A percentile compares a stretch with the other conserved stretches of the same genome.
Conservation (phyloP, 1,140 invertebrate species). For the Cherax quadricarinatus region DNA sequence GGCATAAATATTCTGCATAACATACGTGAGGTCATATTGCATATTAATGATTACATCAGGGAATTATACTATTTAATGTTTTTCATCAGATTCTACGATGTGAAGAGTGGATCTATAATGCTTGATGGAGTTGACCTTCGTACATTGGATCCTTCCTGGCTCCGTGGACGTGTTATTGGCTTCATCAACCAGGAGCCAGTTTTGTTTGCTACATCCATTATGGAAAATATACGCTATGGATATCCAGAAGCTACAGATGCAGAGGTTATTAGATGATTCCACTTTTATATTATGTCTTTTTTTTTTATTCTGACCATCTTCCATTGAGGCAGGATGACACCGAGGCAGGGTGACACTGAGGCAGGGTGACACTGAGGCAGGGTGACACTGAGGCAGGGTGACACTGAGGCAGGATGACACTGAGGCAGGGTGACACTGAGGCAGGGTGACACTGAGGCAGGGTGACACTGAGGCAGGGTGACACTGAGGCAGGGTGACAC, state of each 20-base stretch:
- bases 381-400: too few relatives aligned
- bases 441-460: too few relatives aligned
- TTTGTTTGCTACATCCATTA: slow-evolving; percentile 92
- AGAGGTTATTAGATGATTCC: slow-evolving; percentile 78
- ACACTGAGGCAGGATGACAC: too few relatives aligned
- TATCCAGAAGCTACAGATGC: slow-evolving; percentile 80
- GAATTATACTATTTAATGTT: background rate
- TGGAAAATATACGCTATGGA: slow-evolving; percentile 96
- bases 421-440: too few relatives aligned
- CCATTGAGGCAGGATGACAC: too few relatives aligned
- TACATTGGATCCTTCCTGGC: slow-evolving; percentile 89
- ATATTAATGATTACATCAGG: too few relatives aligned
- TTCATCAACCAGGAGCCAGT: slow-evolving; percentile 96
- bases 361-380: too few relatives aligned
- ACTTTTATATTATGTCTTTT: background rate
- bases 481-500: too few relatives aligned
- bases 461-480: too few relatives aligned
- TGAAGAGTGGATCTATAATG: slow-evolving; percentile 84
- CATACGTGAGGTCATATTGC: too few relatives aligned
- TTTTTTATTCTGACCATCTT: background rate
- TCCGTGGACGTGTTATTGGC: slow-evolving; percentile 88
- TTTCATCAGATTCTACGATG: slow-evolving; percentile 88
- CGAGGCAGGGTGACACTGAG: too few relatives aligned
- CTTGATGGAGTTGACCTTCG: slow-evolving; percentile 88
- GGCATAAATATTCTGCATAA: too few relatives aligned